Percentiles rank a stretch among this genome's conserved stretches.
Evolutionary conservation across 1,140 invertebrate genomes (phyloP).

Genomic region (Scylla paramamosain): DNA sequence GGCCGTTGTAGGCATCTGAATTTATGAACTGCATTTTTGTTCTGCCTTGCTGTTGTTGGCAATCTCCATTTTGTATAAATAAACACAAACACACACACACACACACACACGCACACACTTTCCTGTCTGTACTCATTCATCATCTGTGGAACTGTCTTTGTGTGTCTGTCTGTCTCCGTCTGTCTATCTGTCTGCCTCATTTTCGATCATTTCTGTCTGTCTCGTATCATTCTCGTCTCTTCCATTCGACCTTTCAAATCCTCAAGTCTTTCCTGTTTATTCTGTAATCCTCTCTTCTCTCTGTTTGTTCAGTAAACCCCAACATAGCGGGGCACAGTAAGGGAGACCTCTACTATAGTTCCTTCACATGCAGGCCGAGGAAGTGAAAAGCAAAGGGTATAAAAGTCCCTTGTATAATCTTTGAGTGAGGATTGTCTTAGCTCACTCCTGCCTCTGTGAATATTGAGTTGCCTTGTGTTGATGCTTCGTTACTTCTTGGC

Average conservation of each 20-base stretch:
- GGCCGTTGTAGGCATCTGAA: not conserved
- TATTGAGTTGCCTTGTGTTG: not conserved
- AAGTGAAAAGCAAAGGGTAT: too few species aligned
- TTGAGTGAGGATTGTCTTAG: not conserved
- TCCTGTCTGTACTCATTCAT: not conserved
- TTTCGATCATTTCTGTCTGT: not conserved
- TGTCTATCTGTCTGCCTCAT: not conserved
- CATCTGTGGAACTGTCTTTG: too few species aligned
- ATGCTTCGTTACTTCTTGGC: not conserved
- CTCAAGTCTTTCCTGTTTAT: not conserved
- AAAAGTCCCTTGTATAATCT: too few species aligned
- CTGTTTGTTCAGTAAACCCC: not conserved
- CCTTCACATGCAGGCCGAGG: too few species aligned
- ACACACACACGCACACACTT: not conserved
- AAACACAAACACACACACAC: conserved; percentile 2
- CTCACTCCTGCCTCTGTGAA: not conserved
- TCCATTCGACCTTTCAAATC: not conserved
- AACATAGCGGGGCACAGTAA: too few species aligned
- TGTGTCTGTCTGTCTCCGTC: not conserved
- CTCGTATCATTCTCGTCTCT: not conserved
- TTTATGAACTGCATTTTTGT: not conserved
- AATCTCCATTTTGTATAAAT: not conserved
- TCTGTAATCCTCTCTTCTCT: not conserved
- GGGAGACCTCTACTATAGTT: too few species aligned
- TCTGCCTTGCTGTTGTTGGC: not conserved